Evolutionary conservation across 2,888 invertebrate genomes (phyloP).

Genomic region (Polia nebulosa): DNA sequence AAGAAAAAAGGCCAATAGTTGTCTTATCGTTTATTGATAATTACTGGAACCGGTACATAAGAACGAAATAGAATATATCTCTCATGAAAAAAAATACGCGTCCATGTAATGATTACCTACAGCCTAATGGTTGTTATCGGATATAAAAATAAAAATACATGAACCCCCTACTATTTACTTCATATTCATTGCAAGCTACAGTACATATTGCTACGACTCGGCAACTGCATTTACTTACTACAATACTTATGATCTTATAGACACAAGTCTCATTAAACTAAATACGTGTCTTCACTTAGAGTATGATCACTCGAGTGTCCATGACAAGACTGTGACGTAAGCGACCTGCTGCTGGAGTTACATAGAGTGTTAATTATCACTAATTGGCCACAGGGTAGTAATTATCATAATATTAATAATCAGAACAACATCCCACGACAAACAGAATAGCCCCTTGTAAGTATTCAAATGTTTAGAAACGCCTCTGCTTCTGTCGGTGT

Average conservation of each 20-base stretch:
- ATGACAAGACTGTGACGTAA: constrained; percentile 58
- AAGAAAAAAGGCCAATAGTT: constrained; percentile 88
- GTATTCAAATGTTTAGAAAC: constrained; percentile 45
- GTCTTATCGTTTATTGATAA: constrained; percentile 87
- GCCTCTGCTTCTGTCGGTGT: constrained; percentile 48
- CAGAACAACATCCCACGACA: constrained; percentile 66
- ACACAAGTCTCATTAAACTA: constrained; percentile 65
- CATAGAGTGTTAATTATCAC: constrained; percentile 62
- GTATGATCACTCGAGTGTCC: constrained; percentile 46
- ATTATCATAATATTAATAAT: constrained; percentile 61
- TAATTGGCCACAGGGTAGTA: constrained; percentile 68
- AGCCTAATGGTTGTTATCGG: constrained; percentile 76
- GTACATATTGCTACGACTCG: constrained; percentile 69
- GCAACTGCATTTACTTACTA: constrained; percentile 71
- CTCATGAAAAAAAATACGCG: constrained; percentile 76
- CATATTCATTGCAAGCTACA: constrained; percentile 68
- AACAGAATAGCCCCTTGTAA: constrained; percentile 55
- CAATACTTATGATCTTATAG: constrained; percentile 66
- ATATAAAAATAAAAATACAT: constrained; percentile 89
- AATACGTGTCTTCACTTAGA: constrained; percentile 57
- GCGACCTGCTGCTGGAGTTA: constrained; percentile 66
- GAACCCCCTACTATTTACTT: constrained; percentile 69
- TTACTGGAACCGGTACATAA: constrained; percentile 87
- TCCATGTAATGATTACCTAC: constrained; percentile 76
- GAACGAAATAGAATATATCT: constrained; percentile 75